phyloP scores from a whole-genome alignment of 2,797 vertebrate species.

The Yasuhikotakia modesta region DNA sequence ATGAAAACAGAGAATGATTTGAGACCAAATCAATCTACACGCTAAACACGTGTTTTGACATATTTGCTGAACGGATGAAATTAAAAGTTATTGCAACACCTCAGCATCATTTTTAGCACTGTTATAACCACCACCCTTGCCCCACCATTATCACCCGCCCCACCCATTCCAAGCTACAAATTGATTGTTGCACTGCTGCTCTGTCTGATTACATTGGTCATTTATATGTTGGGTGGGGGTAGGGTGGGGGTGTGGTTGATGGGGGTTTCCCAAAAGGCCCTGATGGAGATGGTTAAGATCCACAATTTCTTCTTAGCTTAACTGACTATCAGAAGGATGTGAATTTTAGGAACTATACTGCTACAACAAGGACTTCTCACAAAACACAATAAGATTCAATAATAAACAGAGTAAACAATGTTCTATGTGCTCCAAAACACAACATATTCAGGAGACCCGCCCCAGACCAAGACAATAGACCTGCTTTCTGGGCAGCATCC shows the following conservation, averaged over 20 bases:
- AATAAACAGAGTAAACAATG: not conserved
- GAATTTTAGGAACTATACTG: not conserved
- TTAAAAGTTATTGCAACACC: not conserved
- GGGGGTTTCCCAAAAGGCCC: constrained; percentile 28
- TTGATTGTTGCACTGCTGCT: constrained; percentile 61
- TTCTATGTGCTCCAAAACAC: not conserved
- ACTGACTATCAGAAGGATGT: not conserved
- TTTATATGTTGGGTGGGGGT: constrained; percentile 62
- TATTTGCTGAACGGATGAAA: not conserved
- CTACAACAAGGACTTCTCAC: not conserved
- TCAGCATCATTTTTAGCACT: not conserved
- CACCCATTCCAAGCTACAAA: constrained; percentile 58
- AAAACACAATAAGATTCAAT: no score
- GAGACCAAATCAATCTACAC: no score
- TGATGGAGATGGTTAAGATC: constrained; percentile 48
- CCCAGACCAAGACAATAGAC: constrained; percentile 58
- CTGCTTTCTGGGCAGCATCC: constrained; percentile 55
- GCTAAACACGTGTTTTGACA: no score
- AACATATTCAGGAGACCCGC: constrained; percentile 17
- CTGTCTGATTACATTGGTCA: constrained; percentile 64
- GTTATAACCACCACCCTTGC: not conserved
- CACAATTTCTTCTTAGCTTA: not conserved
- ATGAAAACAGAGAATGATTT: no score
- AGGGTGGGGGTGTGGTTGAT: constrained; percentile 45
- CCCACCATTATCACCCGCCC: not conserved